Evolutionary conservation across 2,797 vertebrate genomes (phyloP), one percentile per base, ranked within the genome.

Genomic region (Gambusia yucatana): DNA sequence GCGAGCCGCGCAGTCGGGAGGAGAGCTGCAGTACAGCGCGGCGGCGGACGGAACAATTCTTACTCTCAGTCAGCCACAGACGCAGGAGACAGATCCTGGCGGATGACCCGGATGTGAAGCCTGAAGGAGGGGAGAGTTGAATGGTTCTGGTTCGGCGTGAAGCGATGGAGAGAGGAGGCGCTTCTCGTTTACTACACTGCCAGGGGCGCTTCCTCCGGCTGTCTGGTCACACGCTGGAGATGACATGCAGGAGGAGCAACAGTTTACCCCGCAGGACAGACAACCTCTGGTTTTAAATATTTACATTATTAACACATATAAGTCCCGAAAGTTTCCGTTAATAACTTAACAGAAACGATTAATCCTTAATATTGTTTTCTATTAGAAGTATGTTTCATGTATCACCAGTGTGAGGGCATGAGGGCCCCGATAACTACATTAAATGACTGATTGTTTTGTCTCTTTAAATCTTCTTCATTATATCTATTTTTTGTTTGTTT

Each of bases 91-190:
- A 91, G 89, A 92, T 91, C 92, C 91, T 93, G 90, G 86, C 82
- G 91, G 93, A 91, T 96, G 96, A 96, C 96, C 96, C 96, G 96
- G 96, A 96, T 96, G 96, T 96, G 94, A 96, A 95, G 96, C 93
- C 92, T 95, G 90, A 89, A 91, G 92, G 91, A 94, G 94, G 94
- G 93, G 94, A 94, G 93, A 93, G 91, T 93, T 92, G 92, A 94
- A 91, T 94, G 93, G 93, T 93, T 95, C 93, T 92, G 93, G 91
- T 94, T 94, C 93, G 94, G 89, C 94, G 90, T 89, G 70, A 77
- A 86, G 87, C 87, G 92, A 94, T 89, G 92, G 91, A 95, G 93
- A 94, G 93, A 90, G 90, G 89, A 87, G 89, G 91, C 88, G 90
- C 89, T 91, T 92, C 84, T 77, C 84, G 92, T 90, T 83, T 86